Evolutionary conservation across 2,888 invertebrate genomes (phyloP), one percentile per base, ranked within the genome.

Genomic region (Drosophila limbata): DNA sequence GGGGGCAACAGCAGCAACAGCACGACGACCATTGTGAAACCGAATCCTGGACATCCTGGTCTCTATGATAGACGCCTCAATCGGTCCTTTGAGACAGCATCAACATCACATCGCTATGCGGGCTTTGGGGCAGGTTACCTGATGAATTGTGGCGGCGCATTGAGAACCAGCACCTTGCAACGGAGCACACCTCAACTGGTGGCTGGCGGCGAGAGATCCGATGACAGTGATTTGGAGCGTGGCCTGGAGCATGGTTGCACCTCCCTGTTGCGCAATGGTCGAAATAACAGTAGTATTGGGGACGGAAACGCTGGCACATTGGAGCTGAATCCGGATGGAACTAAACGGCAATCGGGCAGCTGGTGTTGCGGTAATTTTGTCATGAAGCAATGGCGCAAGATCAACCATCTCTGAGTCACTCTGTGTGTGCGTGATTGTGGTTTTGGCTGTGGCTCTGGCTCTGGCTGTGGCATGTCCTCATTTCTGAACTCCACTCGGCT

Each of bases 341-440:
- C 71, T 13, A 84, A 91, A 73, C 82, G 92, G 64, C 92, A 92
- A 76, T 92, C 92, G 73, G 92, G 92, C 66, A 92, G 92, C 72
- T 96, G 96, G 96, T 96, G 96, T 92, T 96, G 96, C 92, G 96
- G 96, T 91, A 95, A 95, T 81, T 95, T 96, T 93, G 96, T 96
- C 77, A 93, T 94, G 91, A 95, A 95, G 92, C 96, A 96, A 84
- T 94, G 96, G 93, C 95, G 95, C 85, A 95, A 95, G 93, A 95
- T 96, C 60, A 95, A 96, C 91, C 95, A 95, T 93, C 95, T 95
- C 93, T 95, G 91, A 91, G 90, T 87, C 77, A 66, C 31, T 17
- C 28, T 51, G 21, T 44, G 35, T 5, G 37, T 28, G 61, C 55
- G 53, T 53, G 56, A 21, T 35, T 42, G 60, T 56, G 52, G 10